Evolutionary conservation across 2,888 invertebrate genomes (phyloP).

Genomic region (Yponomeuta cagnagella): DNA sequence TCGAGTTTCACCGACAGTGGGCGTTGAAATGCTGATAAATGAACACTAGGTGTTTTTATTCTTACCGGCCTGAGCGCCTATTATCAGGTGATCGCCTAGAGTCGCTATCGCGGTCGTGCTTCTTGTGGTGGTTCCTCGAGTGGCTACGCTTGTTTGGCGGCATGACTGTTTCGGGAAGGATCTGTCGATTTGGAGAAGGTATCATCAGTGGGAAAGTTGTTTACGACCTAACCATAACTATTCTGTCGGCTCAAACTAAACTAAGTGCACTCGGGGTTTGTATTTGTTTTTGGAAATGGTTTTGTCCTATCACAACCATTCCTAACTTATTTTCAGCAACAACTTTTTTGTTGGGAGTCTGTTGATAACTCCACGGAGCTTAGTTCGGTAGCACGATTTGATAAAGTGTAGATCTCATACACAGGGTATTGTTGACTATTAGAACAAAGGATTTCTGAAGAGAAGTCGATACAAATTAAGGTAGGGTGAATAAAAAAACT

Average conservation of each 20-base stretch:
- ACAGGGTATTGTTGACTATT: no score
- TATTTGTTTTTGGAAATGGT: no score
- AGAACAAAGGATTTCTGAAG: no score
- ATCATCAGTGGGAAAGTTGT: neutral
- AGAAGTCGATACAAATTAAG: no score
- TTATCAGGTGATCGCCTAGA: conserved; percentile 61
- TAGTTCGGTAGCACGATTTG: no score
- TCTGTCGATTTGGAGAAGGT: conserved; percentile 34
- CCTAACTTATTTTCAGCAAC: neutral
- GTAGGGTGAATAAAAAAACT: no score
- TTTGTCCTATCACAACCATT: no score
- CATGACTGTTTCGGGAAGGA: conserved; percentile 70
- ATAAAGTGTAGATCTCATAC: no score
- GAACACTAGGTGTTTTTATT: neutral
- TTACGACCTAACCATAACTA: neutral
- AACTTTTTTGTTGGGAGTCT: neutral
- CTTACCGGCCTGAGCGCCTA: conserved; percentile 63
- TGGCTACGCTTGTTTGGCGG: conserved; percentile 67
- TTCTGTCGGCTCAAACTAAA: no score
- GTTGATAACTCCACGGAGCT: neutral
- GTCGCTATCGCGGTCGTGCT: conserved; percentile 55
- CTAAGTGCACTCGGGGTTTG: no score
- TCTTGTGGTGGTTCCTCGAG: conserved; percentile 63
- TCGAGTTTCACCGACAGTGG: no score
- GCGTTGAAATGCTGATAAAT: no score